Evolutionary conservation across 2,113 vertebrate species (phyloP).

Genomic region (Psephotus haematonotus): DNA sequence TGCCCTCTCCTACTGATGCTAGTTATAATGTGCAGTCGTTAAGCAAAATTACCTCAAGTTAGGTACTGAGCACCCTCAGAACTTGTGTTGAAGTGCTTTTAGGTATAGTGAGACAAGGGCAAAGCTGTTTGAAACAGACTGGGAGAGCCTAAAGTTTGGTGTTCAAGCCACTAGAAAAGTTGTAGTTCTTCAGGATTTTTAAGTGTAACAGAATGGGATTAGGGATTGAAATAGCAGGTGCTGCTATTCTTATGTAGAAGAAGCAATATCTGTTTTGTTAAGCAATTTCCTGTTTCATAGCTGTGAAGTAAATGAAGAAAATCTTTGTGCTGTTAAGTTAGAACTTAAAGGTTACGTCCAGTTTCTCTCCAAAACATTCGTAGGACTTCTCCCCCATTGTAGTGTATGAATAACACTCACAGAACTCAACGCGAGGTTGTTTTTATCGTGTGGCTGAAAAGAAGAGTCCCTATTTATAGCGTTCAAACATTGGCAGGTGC

Average conservation of each 20-base stretch:
- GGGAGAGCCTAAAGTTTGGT: background rate
- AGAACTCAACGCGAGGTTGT: background rate
- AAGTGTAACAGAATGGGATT: slow-evolving; percentile 62
- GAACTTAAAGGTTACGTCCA: background rate
- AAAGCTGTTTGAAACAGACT: background rate
- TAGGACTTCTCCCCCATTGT: slow-evolving; percentile 12
- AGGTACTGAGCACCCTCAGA: background rate
- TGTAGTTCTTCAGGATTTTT: slow-evolving; percentile 21
- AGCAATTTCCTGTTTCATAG: background rate
- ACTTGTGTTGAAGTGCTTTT: background rate
- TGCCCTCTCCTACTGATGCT: background rate
- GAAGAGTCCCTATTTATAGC: slow-evolving; percentile 64
- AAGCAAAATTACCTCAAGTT: background rate
- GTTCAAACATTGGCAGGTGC: slow-evolving; percentile 56
- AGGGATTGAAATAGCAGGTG: slow-evolving; percentile 68
- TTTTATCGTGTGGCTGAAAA: slow-evolving; percentile 37
- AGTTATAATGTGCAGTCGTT: background rate
- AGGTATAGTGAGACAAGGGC: background rate
- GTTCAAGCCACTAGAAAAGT: background rate
- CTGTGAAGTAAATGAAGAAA: slow-evolving; percentile 30
- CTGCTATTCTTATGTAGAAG: background rate
- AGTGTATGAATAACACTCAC: background rate
- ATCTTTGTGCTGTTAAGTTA: background rate
- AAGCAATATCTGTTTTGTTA: background rate
- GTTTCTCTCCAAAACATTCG: background rate